Evolutionary conservation across 1,140 invertebrate species (phyloP).

Genomic region (Mercenaria mercenaria): DNA sequence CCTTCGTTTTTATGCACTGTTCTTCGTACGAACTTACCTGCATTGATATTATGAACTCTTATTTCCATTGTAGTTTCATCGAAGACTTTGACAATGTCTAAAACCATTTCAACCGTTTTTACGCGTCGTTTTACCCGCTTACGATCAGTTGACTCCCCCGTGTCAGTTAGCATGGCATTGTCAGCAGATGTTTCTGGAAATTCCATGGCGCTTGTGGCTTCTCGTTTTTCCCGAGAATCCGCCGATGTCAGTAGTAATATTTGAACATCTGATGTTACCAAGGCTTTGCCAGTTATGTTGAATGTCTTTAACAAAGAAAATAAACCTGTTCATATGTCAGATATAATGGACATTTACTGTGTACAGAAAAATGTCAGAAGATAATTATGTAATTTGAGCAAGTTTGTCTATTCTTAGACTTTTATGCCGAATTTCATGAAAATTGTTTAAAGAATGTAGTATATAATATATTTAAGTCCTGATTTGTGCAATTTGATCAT

Average conservation of each 20-base stretch:
- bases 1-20: too few species aligned
- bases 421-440: too few species aligned
- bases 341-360: too few species aligned
- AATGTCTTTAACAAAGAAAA: background rate
- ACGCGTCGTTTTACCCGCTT: background rate
- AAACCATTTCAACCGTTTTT: background rate
- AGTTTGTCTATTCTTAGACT: too few species aligned
- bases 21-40: too few species aligned
- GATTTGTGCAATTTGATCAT: too few species aligned
- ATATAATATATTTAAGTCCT: too few species aligned
- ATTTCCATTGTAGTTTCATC: background rate
- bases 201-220: background rate
- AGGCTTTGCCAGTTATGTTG: background rate
- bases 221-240: background rate
- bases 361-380: too few species aligned
- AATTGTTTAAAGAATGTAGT: too few species aligned
- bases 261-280: background rate
- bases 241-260: background rate
- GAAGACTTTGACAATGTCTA: background rate
- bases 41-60: background rate
- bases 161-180: background rate
- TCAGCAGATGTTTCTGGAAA: background rate
- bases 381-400: too few species aligned
- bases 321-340: too few species aligned
- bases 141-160: background rate